Evolutionary conservation across 2,888 invertebrate genomes (phyloP).

Genomic region (Hybos culiciformis): DNA sequence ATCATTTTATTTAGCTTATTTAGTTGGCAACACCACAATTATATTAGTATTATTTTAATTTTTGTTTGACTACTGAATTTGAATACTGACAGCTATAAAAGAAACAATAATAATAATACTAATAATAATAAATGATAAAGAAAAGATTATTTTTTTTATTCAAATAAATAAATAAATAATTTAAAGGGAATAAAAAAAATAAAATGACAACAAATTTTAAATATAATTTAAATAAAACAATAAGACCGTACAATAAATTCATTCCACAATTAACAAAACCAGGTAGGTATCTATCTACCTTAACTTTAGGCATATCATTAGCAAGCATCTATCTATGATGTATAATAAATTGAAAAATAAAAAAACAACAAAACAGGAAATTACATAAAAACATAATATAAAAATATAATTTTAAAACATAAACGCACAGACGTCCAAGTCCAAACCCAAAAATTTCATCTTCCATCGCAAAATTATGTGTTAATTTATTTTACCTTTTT

Average conservation of each 20-base stretch:
- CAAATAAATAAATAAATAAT: neutral
- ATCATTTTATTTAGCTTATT: neutral
- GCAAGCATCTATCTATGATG: no score
- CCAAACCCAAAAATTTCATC: no score
- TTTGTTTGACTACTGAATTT: neutral
- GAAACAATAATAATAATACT: neutral
- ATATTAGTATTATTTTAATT: neutral
- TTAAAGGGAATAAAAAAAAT: neutral
- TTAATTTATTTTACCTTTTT: no score
- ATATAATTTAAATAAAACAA: constrained; percentile 26
- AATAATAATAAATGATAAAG: constrained; percentile 1
- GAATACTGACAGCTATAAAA: neutral
- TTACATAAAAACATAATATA: no score
- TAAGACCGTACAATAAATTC: constrained; percentile 29
- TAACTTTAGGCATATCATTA: no score
- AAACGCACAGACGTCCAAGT: no score
- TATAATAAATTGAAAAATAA: no score
- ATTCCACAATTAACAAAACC: constrained; percentile 32
- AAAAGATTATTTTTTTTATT: neutral
- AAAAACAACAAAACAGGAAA: no score
- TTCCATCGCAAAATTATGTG: no score
- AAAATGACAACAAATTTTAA: constrained; percentile 31
- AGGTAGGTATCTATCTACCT: no score
- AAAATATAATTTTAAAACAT: no score
- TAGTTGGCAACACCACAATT: neutral